Conservation (phyloP, 2,888 invertebrate species). For the Orthosia incerta region DNA sequence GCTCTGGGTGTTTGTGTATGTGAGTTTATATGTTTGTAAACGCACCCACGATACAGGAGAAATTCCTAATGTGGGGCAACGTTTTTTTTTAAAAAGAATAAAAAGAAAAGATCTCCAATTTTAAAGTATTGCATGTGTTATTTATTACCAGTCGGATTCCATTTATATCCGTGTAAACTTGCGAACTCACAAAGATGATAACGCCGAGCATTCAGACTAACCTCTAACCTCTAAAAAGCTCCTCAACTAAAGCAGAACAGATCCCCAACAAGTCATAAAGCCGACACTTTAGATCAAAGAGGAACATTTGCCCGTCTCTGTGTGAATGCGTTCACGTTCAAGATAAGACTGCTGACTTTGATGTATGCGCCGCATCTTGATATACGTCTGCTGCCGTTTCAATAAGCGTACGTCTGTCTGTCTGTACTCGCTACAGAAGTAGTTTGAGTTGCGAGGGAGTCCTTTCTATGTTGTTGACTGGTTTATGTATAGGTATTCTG, state of each 20-base stretch:
- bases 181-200: constrained; percentile 11
- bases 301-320: constrained; percentile 65
- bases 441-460: constrained; percentile 62
- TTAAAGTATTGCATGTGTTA: not conserved
- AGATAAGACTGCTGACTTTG: constrained; percentile 82
- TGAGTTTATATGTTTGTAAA: too few species aligned
- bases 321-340: constrained; percentile 73
- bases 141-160: not conserved
- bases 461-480: constrained; percentile 43
- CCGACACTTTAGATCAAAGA: constrained; percentile 60
- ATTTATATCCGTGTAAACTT: constrained; percentile 12
- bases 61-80: too few species aligned
- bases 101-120: too few species aligned
- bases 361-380: constrained; percentile 82
- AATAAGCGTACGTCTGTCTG: constrained; percentile 73
- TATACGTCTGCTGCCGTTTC: constrained; percentile 78
- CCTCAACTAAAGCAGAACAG: constrained; percentile 41
- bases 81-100: too few species aligned
- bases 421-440: constrained; percentile 58
- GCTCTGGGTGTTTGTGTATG: too few species aligned
- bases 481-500: constrained; percentile 21
- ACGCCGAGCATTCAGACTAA: constrained; percentile 3
- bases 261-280: constrained; percentile 62
- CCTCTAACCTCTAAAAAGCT: constrained; percentile 37
- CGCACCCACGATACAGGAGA: too few species aligned